Evolutionary conservation across 1,140 invertebrate species (phyloP).

Genomic region (Megalopta genalis): DNA sequence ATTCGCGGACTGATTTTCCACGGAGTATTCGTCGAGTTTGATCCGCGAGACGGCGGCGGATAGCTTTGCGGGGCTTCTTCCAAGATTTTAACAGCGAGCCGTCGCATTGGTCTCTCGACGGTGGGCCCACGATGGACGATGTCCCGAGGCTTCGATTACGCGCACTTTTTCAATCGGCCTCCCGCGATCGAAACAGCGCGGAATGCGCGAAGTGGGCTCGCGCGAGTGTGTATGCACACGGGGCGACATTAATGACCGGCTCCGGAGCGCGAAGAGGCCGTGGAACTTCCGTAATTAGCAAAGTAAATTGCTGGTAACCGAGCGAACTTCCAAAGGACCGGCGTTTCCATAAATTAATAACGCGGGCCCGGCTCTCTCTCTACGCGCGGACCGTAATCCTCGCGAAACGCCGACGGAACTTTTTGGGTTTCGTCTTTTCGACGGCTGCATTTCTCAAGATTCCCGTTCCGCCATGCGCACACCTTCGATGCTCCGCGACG

Average conservation of each 20-base stretch:
- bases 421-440: conserved; percentile 5
- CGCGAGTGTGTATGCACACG: background rate
- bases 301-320: conserved; percentile 58
- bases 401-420: background rate
- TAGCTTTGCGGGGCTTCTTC: too few relatives aligned
- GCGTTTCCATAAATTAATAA: conserved; percentile 61
- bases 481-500: too few relatives aligned
- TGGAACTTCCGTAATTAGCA: conserved; percentile 60
- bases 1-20: too few relatives aligned
- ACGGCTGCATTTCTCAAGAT: too few relatives aligned
- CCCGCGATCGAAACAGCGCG: background rate
- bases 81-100: too few relatives aligned
- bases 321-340: conserved; percentile 18
- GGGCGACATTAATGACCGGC: conserved; percentile 32
- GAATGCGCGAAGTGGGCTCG: background rate
- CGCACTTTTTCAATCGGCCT: background rate
- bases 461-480: too few relatives aligned
- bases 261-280: background rate
- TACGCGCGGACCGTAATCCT: conserved; percentile 20
- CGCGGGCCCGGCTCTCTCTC: background rate
- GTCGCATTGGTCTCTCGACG: too few relatives aligned
- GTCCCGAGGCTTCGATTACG: too few relatives aligned
- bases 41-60: too few relatives aligned
- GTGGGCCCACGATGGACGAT: too few relatives aligned
- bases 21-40: too few relatives aligned